Evolutionary conservation across 2,888 invertebrate genomes (phyloP).

Genomic region (Acanthopleura granulata): DNA sequence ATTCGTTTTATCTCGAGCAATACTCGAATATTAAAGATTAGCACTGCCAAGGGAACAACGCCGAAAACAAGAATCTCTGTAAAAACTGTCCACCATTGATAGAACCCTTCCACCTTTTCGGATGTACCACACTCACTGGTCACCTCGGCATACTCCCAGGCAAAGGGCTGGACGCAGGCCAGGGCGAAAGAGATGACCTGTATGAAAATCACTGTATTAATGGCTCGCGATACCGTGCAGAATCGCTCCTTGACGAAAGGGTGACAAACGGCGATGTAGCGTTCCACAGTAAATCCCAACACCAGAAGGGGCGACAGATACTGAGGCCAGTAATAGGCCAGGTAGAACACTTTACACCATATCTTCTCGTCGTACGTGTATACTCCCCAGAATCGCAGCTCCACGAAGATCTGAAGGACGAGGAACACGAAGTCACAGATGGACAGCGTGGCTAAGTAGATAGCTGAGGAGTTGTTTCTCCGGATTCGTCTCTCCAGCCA

Average conservation of each 20-base stretch:
- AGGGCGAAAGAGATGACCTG: conserved; percentile 46
- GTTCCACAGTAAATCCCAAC: conserved; percentile 67
- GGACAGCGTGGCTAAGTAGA: conserved; percentile 65
- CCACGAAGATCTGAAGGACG: conserved; percentile 59
- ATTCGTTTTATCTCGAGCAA: conserved; percentile 62
- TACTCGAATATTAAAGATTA: conserved; percentile 66
- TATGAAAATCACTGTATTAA: conserved; percentile 48
- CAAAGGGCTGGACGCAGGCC: conserved; percentile 58
- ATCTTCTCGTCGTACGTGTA: conserved; percentile 49
- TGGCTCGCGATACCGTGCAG: conserved; percentile 62
- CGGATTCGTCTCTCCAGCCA: conserved; percentile 64
- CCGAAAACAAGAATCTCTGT: conserved; percentile 63
- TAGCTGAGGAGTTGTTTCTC: conserved; percentile 65
- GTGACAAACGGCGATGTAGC: conserved; percentile 65
- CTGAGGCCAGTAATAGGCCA: conserved; percentile 58
- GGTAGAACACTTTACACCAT: conserved; percentile 61
- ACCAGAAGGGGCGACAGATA: conserved; percentile 66
- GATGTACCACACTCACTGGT: conserved; percentile 49
- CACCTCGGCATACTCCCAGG: conserved; percentile 58
- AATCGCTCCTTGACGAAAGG: conserved; percentile 61
- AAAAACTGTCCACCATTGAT: conserved; percentile 60
- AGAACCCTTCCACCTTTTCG: conserved; percentile 29
- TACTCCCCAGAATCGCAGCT: conserved; percentile 63
- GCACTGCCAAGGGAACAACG: conserved; percentile 59
- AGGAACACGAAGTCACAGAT: conserved; percentile 63